These are phyloP conservation scores for Ceriagrion tenellum DNA, from an alignment of 2,888 invertebrate genomes.

Conservation along the genomic window DNA sequence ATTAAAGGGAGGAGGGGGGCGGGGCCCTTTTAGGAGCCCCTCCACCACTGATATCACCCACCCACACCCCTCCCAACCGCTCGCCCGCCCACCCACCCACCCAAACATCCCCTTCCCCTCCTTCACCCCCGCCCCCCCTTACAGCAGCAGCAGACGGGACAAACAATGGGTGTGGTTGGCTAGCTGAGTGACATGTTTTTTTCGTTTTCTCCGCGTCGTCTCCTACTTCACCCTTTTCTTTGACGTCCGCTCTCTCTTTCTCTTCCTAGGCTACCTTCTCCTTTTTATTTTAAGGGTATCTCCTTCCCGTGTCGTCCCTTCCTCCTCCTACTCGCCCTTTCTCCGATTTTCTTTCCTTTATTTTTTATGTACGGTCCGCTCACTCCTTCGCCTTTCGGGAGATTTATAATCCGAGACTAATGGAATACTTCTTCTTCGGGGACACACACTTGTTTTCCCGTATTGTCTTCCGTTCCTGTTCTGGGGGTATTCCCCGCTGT, in stretches of 20 bases:
- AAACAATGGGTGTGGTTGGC: constrained; percentile 16
- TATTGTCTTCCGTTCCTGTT: background rate
- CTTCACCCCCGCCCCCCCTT: background rate
- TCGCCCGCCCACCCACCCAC: background rate
- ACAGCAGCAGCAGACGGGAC: constrained; percentile 1
- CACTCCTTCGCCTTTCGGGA: constrained; percentile 1
- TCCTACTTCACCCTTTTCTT: background rate
- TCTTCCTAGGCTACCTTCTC: background rate
- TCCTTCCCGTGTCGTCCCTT: background rate
- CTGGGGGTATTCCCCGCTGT: background rate
- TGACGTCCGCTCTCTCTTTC: no score
- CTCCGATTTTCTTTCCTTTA: background rate
- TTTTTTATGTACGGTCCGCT: background rate
- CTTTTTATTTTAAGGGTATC: background rate
- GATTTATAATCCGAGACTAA: constrained; percentile 54
- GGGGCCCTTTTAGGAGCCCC: background rate
- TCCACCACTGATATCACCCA: background rate
- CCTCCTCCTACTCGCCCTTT: background rate
- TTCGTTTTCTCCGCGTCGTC: background rate
- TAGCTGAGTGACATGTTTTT: background rate
- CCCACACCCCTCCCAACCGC: background rate
- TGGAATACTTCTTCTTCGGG: background rate
- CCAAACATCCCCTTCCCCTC: background rate
- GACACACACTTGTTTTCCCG: background rate
- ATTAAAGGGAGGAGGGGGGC: background rate